Evolutionary conservation across 2,113 vertebrate genomes (phyloP), one percentile per base, ranked within the genome.

Genomic region (Phylloscopus whistleri): DNA sequence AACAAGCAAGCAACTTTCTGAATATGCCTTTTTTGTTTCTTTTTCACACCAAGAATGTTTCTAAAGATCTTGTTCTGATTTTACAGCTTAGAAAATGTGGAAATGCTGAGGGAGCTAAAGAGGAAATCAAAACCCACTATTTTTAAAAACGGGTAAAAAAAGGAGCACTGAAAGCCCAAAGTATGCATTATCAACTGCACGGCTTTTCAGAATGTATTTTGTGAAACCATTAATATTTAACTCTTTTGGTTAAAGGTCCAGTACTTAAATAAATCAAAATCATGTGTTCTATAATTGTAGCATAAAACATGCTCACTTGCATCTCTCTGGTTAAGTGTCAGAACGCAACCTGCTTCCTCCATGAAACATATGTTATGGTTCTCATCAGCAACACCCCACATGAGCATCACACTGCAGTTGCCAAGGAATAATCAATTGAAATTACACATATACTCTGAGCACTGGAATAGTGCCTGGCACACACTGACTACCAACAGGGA

Each of bases 351-450:
- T 87, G 59, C 18, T 91, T 90, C 69, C 82, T 68, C 52, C 37
- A 67, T 69, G 83, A 77, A 96, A 39, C 82, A 76, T 96, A 95
- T 89, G 87, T 63, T 95, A 73, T 6, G 19, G 33, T 80, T 95
- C 82, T 91, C 82, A 85, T 74, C 74, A 87, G 75, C 55, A 67
- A 63, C 92, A 94, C 58, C 46, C 85, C 30, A 62, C 90, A 93
- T 43, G 68, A 92, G 39, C 90, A 90, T 74, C 55, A 5, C 48
- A 51, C 24, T 53, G 31, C 44, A 84, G 48, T 78, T 94, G 70
- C 75, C 84, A 94, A 94, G 59, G 74, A 94, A 87, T 89, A 94
- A 84, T 82, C 77, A 89, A 82, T 60, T 76, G 91, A 85, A 95
- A 93, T 87, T 62, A 15, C 66, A 91, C 63, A 64, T 87, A 68